Evolutionary conservation across 1,140 invertebrate genomes (phyloP).

Genomic region (Brachystomella parvula): DNA sequence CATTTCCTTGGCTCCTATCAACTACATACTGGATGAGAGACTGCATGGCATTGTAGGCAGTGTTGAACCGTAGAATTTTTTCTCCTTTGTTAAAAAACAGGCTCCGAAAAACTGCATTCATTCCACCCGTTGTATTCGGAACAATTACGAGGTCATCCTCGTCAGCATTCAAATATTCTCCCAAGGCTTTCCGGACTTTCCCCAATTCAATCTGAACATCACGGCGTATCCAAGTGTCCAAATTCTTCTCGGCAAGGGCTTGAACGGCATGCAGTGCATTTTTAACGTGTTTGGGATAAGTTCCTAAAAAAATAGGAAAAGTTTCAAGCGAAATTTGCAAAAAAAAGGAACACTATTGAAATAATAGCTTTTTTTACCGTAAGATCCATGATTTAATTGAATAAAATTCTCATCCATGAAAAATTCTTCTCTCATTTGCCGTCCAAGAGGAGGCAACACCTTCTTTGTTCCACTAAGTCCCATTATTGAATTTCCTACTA

Average conservation of each 20-base stretch:
- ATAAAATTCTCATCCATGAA: constrained; percentile 11
- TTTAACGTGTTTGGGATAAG: constrained; percentile 21
- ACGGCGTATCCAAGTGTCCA: constrained; percentile 24
- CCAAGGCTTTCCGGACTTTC: constrained; percentile 14
- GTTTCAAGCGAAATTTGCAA: not conserved
- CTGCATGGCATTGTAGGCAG: constrained; percentile 21
- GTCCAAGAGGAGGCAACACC: constrained; percentile 11
- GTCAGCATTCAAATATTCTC: constrained; percentile 13
- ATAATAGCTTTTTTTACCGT: constrained; percentile 19
- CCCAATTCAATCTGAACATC: constrained; percentile 15
- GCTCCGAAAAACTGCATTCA: constrained; percentile 31
- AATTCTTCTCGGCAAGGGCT: constrained; percentile 17
- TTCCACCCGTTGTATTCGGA: constrained; percentile 30
- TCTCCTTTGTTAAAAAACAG: constrained; percentile 14
- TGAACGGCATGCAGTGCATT: constrained; percentile 19
- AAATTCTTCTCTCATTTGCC: constrained; percentile 23
- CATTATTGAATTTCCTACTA: not conserved
- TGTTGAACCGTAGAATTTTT: constrained; percentile 23
- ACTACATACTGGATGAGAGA: constrained; percentile 21
- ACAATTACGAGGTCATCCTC: constrained; percentile 28
- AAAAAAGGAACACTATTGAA: not conserved
- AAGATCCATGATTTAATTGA: constrained; percentile 27
- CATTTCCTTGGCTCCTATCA: constrained; percentile 13
- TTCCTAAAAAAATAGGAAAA: constrained; percentile 16
- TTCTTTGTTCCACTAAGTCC: not conserved